phyloP scores from a whole-genome alignment of 1,140 invertebrate species.

The Pachyrhynchus sulphureomaculatus region DNA sequence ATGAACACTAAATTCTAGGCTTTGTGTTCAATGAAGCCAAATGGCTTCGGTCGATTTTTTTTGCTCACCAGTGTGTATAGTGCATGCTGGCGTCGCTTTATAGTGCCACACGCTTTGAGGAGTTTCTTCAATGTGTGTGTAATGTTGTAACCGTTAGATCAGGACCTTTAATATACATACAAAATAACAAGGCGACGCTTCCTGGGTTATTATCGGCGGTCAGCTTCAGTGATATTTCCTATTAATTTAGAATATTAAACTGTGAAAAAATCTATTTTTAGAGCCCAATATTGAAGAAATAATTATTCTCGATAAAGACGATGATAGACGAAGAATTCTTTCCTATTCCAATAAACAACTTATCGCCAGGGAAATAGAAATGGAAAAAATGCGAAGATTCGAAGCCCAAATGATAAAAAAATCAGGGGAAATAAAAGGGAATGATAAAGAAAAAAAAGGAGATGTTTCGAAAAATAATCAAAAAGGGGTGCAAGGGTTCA shows the following conservation, averaged over 20 bases:
- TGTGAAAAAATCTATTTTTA: constrained; percentile 40
- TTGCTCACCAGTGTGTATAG: too few species aligned
- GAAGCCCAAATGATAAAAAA: constrained; percentile 7
- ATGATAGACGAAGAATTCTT: constrained; percentile 46
- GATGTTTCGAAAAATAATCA: not conserved
- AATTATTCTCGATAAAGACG: constrained; percentile 41
- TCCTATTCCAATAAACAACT: constrained; percentile 76
- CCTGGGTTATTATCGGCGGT: not conserved
- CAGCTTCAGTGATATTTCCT: not conserved
- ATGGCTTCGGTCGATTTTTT: too few species aligned
- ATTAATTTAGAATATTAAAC: too few species aligned
- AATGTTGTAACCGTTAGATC: too few species aligned
- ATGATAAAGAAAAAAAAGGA: not conserved
- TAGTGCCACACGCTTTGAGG: too few species aligned
- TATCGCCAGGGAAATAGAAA: constrained; percentile 74
- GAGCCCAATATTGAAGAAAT: constrained; percentile 54
- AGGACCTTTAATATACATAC: too few species aligned
- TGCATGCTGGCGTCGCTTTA: too few species aligned
- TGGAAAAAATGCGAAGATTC: constrained; percentile 66
- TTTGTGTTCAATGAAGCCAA: constrained; percentile 17
- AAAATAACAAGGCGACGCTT: too few species aligned
- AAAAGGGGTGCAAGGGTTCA: too few species aligned
- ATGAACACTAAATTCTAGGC: too few species aligned
- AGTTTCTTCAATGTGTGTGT: too few species aligned
- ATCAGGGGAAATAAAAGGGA: not conserved